Evolutionary conservation across 2,888 invertebrate species (phyloP).

Genomic region (Tiliacea citrago): DNA sequence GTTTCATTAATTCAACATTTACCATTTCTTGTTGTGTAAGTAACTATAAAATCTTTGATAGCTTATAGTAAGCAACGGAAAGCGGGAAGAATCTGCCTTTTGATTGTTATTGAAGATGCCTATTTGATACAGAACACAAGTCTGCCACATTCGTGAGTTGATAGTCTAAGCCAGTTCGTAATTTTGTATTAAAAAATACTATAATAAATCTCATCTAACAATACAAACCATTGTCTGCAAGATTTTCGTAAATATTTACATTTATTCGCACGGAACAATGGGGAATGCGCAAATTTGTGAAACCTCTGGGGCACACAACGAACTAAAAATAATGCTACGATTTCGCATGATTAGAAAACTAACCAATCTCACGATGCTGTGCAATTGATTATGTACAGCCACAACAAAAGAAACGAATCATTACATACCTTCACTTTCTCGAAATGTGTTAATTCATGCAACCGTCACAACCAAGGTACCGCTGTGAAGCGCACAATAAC

Average conservation of each 20-base stretch:
- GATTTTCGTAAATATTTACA: slow-evolving; percentile 63
- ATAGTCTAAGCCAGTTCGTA: not conserved
- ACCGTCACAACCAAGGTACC: slow-evolving; percentile 62
- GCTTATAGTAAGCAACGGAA: not conserved
- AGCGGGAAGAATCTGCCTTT: not conserved
- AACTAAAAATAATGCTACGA: slow-evolving; percentile 12
- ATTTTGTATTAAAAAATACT: not conserved
- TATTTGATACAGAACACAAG: not conserved
- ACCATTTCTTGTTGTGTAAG: not conserved
- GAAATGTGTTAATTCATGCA: slow-evolving; percentile 84
- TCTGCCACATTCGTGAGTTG: not conserved
- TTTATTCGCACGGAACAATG: slow-evolving; percentile 58
- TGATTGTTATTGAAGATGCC: too few relatives aligned
- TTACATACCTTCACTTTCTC: slow-evolving; percentile 80
- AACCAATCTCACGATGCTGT: slow-evolving; percentile 32
- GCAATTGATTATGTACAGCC: slow-evolving; percentile 30
- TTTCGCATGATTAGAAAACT: slow-evolving; percentile 29
- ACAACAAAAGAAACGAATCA: slow-evolving; percentile 80
- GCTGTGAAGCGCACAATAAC: slow-evolving; percentile 59
- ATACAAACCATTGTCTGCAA: slow-evolving; percentile 42
- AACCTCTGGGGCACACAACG: slow-evolving; percentile 13
- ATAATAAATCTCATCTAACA: slow-evolving; percentile 14
- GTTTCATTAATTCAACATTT: not conserved
- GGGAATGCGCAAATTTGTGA: slow-evolving; percentile 50
- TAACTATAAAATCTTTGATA: not conserved